Evolutionary conservation across 2,888 invertebrate genomes (phyloP), one percentile per base, ranked within the genome.

Genomic region (Slavum lentiscoides): DNA sequence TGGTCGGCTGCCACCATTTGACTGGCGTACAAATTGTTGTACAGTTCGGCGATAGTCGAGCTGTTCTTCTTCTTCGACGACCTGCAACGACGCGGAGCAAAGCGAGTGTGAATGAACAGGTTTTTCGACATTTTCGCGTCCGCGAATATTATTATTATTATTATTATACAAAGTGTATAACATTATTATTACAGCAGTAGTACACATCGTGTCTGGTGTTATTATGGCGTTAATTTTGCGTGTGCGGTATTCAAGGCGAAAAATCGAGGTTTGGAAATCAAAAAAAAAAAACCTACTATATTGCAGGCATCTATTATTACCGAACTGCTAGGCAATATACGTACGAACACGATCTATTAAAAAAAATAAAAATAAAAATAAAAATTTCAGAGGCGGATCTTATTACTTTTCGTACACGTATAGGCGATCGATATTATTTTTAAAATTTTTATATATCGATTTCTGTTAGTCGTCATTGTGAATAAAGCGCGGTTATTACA

Each of bases 1-100:
- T 72, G 80, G 72, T 80, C 70, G 23, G 59, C 70, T 39, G 80
- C 64, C 53, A 80, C 80, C 80, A 80, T 80, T 80, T 80, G 80
- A 80, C 80, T 80, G 55, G 70, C 69, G 64, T 80, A 80, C 64
- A 80, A 64, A 53, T 80, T 80, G 64, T 80, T 70, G 58, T 80
- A 80, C 55, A 80, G 23, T 13, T 80, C 80, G 19, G 62, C 19
- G 64, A 80, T 80, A 23, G 80, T 72, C 53, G 80, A 80, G 72
- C 61, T 69, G 68, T 80, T 80, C 70, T 80, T 80, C 70, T 80
- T 80, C 23, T 72, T 72, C 21, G 80, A 80, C 70, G 80, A 80
- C 75, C 80, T 80, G 70, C 37, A 80, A 70, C 64, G 43, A 80
- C 39, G 30, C 30, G 30, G 30, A 58, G 64, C 70, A 64, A 64